Conservation (phyloP, 2,797 vertebrate species). For the Cichlasoma orientale region DNA sequence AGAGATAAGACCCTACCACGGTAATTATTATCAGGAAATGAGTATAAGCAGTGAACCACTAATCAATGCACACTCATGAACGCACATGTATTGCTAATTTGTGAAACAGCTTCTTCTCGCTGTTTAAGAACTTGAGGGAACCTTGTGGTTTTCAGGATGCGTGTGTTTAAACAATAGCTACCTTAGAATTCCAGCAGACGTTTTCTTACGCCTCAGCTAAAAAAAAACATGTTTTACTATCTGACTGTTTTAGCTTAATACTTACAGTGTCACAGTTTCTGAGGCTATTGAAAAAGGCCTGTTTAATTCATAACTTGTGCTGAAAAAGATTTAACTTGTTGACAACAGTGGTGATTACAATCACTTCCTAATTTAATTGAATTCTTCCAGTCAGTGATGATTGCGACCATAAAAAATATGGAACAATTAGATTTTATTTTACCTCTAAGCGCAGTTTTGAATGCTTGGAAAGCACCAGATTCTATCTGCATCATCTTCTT, state of each 20-base stretch:
- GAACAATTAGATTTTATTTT: not conserved
- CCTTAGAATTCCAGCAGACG: not conserved
- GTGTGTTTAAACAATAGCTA: not conserved
- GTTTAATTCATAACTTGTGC: not conserved
- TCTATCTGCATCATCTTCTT: not conserved
- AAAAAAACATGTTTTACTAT: not conserved
- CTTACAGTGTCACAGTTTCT: too few relatives aligned
- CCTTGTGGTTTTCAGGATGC: not conserved
- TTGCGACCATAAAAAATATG: not conserved
- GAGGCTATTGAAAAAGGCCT: not conserved
- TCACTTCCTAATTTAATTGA: not conserved
- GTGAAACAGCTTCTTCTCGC: not conserved
- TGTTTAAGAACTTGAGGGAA: not conserved
- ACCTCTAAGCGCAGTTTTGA: not conserved
- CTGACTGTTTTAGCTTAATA: not conserved
- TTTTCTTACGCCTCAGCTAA: not conserved
- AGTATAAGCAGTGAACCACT: slow-evolving; percentile 50
- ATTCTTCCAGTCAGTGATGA: not conserved
- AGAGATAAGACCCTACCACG: slow-evolving; percentile 69
- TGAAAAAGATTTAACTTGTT: not conserved
- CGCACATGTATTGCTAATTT: slow-evolving; percentile 22
- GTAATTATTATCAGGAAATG: slow-evolving; percentile 75
- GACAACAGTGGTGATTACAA: not conserved
- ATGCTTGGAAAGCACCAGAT: not conserved
- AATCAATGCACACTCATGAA: slow-evolving; percentile 73